Evolutionary conservation across 2,888 invertebrate genomes (phyloP).

Genomic region (Cosmia pyralina): DNA sequence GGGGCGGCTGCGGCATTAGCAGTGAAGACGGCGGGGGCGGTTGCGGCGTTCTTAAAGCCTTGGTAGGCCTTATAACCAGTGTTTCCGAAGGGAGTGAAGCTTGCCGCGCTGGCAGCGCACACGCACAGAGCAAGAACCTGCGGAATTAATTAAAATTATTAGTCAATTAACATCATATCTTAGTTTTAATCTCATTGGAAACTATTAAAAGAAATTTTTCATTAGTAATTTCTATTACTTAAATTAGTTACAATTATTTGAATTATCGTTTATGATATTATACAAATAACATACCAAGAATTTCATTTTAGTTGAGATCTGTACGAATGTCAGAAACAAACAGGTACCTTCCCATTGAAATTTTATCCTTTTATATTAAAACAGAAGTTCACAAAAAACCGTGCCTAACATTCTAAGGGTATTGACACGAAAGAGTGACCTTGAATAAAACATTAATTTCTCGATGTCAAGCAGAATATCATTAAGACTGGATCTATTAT

Average conservation of each 20-base stretch:
- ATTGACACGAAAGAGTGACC: slow-evolving; percentile 71
- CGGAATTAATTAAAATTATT: not conserved
- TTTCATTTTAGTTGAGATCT: slow-evolving; percentile 77
- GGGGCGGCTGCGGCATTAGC: slow-evolving; percentile 19
- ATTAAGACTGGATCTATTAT: slow-evolving; percentile 55
- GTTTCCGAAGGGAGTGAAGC: slow-evolving; percentile 34
- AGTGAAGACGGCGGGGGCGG: not conserved
- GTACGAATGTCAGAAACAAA: slow-evolving; percentile 70
- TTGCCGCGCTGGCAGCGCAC: slow-evolving; percentile 72
- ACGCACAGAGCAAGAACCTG: slow-evolving; percentile 74
- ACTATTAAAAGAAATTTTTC: not conserved
- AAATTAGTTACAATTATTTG: not conserved
- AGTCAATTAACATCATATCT: not conserved
- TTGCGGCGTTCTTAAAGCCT: not conserved
- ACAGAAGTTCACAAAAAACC: slow-evolving; percentile 66
- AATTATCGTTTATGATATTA: not conserved
- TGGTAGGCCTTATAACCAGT: slow-evolving; percentile 14
- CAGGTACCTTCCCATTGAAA: slow-evolving; percentile 64
- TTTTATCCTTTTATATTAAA: slow-evolving; percentile 73
- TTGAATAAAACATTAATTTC: slow-evolving; percentile 68
- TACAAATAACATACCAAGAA: slow-evolving; percentile 71
- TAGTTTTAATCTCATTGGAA: not conserved
- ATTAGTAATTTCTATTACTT: not conserved
- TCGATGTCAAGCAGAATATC: slow-evolving; percentile 47
- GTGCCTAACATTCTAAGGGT: slow-evolving; percentile 57